Evolutionary conservation across 2,888 invertebrate species (phyloP).

Genomic region (Galerucella nymphaeae): DNA sequence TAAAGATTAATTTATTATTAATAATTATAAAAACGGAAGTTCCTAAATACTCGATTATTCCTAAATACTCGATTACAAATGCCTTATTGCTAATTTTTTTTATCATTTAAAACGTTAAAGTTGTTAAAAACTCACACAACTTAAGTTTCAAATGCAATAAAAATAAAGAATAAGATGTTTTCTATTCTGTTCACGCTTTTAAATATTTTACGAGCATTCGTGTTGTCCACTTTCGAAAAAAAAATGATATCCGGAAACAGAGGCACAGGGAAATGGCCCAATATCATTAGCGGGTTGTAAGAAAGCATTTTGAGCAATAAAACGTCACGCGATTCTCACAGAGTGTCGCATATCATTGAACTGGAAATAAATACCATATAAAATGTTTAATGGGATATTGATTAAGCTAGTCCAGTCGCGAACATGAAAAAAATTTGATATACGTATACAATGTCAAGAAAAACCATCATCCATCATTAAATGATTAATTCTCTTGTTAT

Average conservation of each 20-base stretch:
- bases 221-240: not conserved
- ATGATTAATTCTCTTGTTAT: too few relatives aligned
- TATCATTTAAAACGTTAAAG: too few relatives aligned
- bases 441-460: too few relatives aligned
- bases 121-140: too few relatives aligned
- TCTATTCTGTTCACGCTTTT: not conserved
- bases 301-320: conserved; percentile 22
- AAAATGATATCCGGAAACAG: not conserved
- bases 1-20: too few relatives aligned
- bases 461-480: too few relatives aligned
- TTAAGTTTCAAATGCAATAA: not conserved
- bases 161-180: not conserved
- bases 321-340: conserved; percentile 28
- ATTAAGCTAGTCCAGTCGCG: too few relatives aligned
- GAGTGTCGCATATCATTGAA: conserved; percentile 20
- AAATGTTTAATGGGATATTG: not conserved
- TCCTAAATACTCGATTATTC: too few relatives aligned
- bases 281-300: conserved; percentile 26
- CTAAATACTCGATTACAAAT: too few relatives aligned
- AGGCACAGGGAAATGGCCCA: not conserved
- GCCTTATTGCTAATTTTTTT: too few relatives aligned
- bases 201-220: not conserved
- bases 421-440: too few relatives aligned
- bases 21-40: too few relatives aligned
- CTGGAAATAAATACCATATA: conserved; percentile 21